Percentiles rank a stretch among this genome's conserved stretches.
Conservation (phyloP, 37 sponge, comb jelly and placozoan species). For the Chondrosia reniformis region DNA sequence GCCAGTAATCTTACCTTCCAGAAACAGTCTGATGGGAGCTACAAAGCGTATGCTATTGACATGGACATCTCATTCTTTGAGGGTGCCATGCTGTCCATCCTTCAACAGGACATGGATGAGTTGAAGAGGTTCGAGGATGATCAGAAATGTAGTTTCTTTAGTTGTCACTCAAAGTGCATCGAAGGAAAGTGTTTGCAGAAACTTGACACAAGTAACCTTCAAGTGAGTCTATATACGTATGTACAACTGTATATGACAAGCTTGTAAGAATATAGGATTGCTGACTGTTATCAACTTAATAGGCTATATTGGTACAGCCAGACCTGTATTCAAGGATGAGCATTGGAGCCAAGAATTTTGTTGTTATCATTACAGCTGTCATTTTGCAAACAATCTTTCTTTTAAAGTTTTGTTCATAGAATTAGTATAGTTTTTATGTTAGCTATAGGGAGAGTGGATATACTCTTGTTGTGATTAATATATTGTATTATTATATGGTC, state of each 20-base stretch:
- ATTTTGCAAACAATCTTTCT: too few species aligned
- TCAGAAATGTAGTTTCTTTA: not conserved
- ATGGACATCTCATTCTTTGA: conserved; percentile 22
- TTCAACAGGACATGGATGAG: too few species aligned
- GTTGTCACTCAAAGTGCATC: not conserved
- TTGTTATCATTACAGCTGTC: too few species aligned
- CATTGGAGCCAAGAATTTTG: too few species aligned
- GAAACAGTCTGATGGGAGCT: not conserved
- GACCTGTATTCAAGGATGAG: too few species aligned
- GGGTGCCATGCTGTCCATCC: not conserved
- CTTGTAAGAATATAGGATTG: too few species aligned
- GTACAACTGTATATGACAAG: not conserved
- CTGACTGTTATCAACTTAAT: too few species aligned
- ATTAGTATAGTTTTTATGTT: too few species aligned
- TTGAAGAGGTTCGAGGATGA: not conserved
- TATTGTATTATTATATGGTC: not conserved
- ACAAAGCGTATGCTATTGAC: not conserved
- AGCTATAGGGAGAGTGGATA: too few species aligned
- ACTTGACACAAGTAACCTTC: conserved; percentile 14
- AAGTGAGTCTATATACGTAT: not conserved
- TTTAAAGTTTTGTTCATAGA: too few species aligned
- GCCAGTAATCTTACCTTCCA: not conserved
- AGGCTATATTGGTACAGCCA: too few species aligned
- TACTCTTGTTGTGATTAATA: not conserved
- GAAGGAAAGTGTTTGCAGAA: not conserved